Evolutionary conservation across 2,888 invertebrate genomes (phyloP), one percentile per base, ranked within the genome.

Genomic region (Acholoe squamosa): DNA sequence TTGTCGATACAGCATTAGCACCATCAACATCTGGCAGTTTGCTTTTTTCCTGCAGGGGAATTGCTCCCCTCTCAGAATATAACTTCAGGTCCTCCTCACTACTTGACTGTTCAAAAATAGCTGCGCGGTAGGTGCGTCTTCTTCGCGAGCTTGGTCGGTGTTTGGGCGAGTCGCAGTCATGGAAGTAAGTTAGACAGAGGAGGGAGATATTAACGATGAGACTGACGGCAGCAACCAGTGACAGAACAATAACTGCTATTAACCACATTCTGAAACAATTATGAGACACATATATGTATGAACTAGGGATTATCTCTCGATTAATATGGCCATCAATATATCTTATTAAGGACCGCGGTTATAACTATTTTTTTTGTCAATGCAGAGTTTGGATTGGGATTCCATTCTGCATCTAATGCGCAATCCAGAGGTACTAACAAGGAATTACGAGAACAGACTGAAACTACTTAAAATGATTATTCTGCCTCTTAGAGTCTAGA

Each of bases 121-220:
- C 86, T n/a, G 86, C 54, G 31, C 33, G 52, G 86, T 86, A 86
- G 52, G 86, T 86, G 52, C 86, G 52, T 7, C 56, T n/a, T n/a
- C 54, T 51, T 5, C 52, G 86, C 52, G 56, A 19, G n/a, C 14
- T 25, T 16, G 54, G 54, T 12, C 86, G 25, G 28, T 86, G 54
- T 33, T 52, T 56, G 86, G 86, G 52, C 25, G 31, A 52, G 54
- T 86, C 54, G 28, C 86, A 54, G 86, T 86, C 86, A 28, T 56
- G 86, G 33, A 52, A 54, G 56, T 54, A 86, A 28, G 54, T 56
- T 5, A 56, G 28, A 28, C 86, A 86, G 52, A 93, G 71, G 56
- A 94, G 91, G 14, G 92, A 51, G 31, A 94, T 91, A 90, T 94
- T 94, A 31, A 94, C 71, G 43, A 92, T 89, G 34, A 93, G 88